Evolutionary conservation across 2,888 invertebrate species (phyloP), one percentile per base, ranked within the genome.

Genomic region (Pseudolycoriella hygida): DNA sequence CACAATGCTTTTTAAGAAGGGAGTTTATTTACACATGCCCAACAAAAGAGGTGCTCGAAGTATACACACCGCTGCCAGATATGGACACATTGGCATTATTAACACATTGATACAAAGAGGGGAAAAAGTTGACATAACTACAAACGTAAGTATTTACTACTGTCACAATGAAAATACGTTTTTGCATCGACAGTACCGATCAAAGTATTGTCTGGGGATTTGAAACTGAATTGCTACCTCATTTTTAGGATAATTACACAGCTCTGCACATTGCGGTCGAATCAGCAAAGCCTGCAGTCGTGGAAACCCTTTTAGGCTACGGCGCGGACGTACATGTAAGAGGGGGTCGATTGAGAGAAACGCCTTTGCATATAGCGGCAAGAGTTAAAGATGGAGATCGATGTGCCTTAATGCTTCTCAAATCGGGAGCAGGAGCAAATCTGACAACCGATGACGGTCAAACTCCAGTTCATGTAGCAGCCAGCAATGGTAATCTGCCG

Each of bases 11-110:
- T 88, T 98, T 66, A 94, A 93, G 67, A 93, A 96, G 62, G 98
- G 98, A 11, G 97, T 98, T 32, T 97, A 97, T 53, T 74, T 98
- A 17, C 93, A 96, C 61, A 99, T 99, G 97, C 97, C 98, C 49
- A 98, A 98, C 65, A 98, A 97, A 74, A 30, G 40, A 55, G 98
- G 98, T 19, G 97, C 97, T 0, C 74, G 97, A 48, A 94, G 96
- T 60, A 87, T 98, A 51, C 98, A 98, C 66, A 93, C 94, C 1
- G 98, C 98, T 0, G 96, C 97, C 11, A 77, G 86, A 57, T 90
- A 92, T 57, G 98, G 98, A 0, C 96, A 97, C 60, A 90, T 93
- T 4, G 90, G 93, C 20, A 96, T 97, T 58, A 94, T 97, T 59
- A 93, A 90, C 63, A 92, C 96, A 0, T 69, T 98, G 38, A 70